These are phyloP conservation scores for Rhimphoctona megacephalus DNA, from an alignment of 2,888 invertebrate species.

Conservation along the genomic window DNA sequence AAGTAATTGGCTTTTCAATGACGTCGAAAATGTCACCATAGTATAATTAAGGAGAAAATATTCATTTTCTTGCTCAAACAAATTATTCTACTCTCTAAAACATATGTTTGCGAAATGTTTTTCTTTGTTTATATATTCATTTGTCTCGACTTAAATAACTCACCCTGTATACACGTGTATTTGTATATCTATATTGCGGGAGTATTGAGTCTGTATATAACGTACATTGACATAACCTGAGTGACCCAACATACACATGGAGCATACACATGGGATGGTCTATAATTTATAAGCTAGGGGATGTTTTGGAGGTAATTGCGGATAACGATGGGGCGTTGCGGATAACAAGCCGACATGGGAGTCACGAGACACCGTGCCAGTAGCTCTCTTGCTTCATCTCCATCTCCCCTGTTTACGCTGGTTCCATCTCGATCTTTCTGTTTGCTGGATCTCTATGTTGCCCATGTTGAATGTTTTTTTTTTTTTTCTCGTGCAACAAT, in stretches of 20 bases:
- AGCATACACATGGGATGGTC: slow-evolving; percentile 76
- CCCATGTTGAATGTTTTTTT: slow-evolving; percentile 44
- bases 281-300: slow-evolving; percentile 84
- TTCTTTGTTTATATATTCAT: background rate
- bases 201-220: background rate
- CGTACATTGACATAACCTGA: slow-evolving; percentile 58
- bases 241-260: slow-evolving; percentile 43
- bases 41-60: background rate
- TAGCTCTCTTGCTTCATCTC: slow-evolving; percentile 65
- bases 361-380: slow-evolving; percentile 83
- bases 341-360: slow-evolving; percentile 85
- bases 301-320: slow-evolving; percentile 84
- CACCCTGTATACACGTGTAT: background rate
- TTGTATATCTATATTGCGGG: background rate
- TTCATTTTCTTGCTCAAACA: too few species aligned
- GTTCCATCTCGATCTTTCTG: slow-evolving; percentile 18
- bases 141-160: background rate
- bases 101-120: background rate
- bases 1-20: background rate
- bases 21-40: background rate
- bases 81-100: background rate
- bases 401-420: slow-evolving; percentile 16
- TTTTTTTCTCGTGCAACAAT: slow-evolving; percentile 8
- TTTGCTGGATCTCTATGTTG: background rate
- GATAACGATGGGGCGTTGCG: slow-evolving; percentile 84